These are phyloP conservation scores for Misgurnus anguillicaudatus DNA, from an alignment of 2,113 vertebrate species.

Conservation along the genomic window DNA sequence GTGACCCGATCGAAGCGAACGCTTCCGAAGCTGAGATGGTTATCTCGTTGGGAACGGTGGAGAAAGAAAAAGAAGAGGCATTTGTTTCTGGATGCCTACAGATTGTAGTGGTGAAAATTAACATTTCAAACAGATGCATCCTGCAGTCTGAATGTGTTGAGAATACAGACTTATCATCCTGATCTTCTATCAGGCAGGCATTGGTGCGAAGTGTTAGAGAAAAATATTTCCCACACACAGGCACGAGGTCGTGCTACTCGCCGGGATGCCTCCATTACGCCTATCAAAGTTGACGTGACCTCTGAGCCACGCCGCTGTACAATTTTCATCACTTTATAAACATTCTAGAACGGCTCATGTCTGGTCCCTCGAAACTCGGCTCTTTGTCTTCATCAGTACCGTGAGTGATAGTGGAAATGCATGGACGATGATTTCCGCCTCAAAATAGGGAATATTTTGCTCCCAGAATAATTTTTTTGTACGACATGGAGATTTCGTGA, in stretches of 20 bases:
- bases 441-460: conserved; percentile 60
- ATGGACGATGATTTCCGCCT: conserved; percentile 42
- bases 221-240: neutral
- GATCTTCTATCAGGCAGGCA: neutral
- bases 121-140: too few relatives aligned
- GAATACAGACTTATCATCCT: neutral
- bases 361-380: neutral
- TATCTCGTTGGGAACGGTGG: conserved; percentile 50
- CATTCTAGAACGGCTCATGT: neutral
- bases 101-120: neutral
- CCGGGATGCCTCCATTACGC: neutral
- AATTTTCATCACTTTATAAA: neutral
- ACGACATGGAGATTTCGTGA: conserved; percentile 68
- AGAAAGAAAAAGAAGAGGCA: neutral
- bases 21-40: conserved; percentile 62
- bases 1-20: conserved; percentile 61
- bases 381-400: neutral
- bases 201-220: neutral
- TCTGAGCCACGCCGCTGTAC: neutral
- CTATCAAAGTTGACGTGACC: conserved; percentile 4
- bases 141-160: neutral
- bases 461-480: conserved; percentile 65
- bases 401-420: conserved; percentile 4
- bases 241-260: neutral
- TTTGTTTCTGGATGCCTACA: conserved; percentile 11